These are phyloP conservation scores for Indri indri DNA, from an alignment of 2,113 vertebrate genomes.

Conservation along the genomic window DNA sequence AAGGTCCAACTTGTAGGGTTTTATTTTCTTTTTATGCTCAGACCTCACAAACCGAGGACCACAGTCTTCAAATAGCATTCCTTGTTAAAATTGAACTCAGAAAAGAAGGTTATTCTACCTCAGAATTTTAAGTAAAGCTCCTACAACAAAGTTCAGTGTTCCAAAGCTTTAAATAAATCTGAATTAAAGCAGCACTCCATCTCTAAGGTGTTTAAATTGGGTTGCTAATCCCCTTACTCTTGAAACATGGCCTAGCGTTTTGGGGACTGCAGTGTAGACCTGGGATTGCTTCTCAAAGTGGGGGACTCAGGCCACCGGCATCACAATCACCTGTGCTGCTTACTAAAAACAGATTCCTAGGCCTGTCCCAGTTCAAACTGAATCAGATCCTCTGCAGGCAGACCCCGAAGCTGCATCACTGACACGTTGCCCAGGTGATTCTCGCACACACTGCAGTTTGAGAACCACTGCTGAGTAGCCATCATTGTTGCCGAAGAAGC, in stretches of 20 bases:
- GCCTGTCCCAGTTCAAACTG: neutral
- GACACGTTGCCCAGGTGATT: neutral
- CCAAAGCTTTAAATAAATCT: conserved; percentile 69
- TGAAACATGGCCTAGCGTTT: conserved; percentile 12
- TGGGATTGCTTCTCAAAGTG: neutral
- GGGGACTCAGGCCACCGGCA: neutral
- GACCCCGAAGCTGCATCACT: neutral
- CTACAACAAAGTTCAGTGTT: conserved; percentile 71
- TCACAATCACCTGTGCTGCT: neutral
- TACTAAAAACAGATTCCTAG: neutral
- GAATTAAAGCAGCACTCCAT: conserved; percentile 59
- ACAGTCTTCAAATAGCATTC: conserved; percentile 73
- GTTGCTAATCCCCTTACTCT: conserved; percentile 24
- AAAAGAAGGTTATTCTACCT: conserved; percentile 75
- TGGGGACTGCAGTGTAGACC: neutral
- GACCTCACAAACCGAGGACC: conserved; percentile 77
- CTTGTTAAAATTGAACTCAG: conserved; percentile 76
- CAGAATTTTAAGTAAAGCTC: conserved; percentile 76
- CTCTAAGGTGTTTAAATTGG: conserved; percentile 44
- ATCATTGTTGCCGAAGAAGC: neutral
- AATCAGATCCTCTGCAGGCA: neutral
- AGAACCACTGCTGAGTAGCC: neutral
- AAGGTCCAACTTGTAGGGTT: conserved; percentile 70
- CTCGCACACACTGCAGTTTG: neutral
- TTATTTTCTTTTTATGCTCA: conserved; percentile 78